Percentiles rank a stretch among this genome's conserved stretches.
phyloP scores from a whole-genome alignment of 2,797 vertebrate species.

The Helostoma temminkii region DNA sequence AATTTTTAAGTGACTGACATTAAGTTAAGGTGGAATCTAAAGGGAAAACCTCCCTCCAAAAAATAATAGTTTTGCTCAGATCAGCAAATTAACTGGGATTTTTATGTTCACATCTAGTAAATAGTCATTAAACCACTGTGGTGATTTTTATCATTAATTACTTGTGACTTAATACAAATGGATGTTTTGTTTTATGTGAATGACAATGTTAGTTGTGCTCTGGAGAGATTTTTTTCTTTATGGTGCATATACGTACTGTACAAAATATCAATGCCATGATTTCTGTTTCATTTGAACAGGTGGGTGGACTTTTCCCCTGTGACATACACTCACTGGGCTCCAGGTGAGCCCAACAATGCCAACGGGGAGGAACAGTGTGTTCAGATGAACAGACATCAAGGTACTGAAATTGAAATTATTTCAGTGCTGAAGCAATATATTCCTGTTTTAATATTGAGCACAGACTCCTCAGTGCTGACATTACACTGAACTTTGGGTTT shows the following conservation, averaged over 20 bases:
- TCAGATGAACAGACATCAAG: slow-evolving; percentile 84
- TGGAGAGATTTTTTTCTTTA: not conserved
- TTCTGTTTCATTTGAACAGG: slow-evolving; percentile 56
- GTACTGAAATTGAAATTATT: slow-evolving; percentile 49
- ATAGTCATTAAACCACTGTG: no score
- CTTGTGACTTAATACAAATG: not conserved
- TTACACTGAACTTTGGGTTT: slow-evolving; percentile 2
- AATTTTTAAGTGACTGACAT: not conserved
- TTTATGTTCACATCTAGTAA: not conserved
- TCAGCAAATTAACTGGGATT: not conserved
- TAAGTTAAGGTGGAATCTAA: not conserved
- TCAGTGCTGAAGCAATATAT: accelerated
- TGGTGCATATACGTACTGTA: not conserved
- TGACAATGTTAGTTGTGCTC: not conserved
- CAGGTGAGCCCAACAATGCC: slow-evolving; percentile 85
- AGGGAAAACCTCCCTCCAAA: not conserved
- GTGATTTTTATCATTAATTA: no score
- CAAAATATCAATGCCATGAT: not conserved
- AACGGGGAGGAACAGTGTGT: slow-evolving; percentile 87
- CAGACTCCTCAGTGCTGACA: not conserved
- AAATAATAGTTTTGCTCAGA: no score
- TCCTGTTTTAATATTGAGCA: not conserved
- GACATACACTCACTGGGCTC: slow-evolving; percentile 82
- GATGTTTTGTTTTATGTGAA: not conserved
- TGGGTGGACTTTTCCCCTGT: slow-evolving; percentile 83